Base-by-base conservation (phyloP, 2,113 vertebrate genomes). In the Pseudorasbora parva region DNA sequence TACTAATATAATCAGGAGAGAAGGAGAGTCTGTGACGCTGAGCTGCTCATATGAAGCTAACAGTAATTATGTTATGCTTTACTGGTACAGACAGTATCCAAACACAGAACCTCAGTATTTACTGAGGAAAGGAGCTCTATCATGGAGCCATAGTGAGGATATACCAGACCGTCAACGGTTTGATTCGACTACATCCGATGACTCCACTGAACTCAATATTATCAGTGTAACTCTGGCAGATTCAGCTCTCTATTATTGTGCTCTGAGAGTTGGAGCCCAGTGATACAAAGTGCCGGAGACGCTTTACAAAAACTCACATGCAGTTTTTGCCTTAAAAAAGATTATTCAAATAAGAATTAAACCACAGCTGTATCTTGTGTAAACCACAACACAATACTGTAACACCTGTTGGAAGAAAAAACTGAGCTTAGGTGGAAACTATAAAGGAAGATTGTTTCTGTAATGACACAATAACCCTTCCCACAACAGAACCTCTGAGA, bases 241-340 rank as follows among this genome's bases (percentile, higher is more conserved):
- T 64, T 80, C 82, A 54, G 75, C 74, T 69, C 49, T 84, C 1
- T 84, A 78, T 84, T 56, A 78, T 0, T 84, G 60, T 5, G 75
- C 73, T 78, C 23, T 66, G 37, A 37, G 37, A 37, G 37, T 37
- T 37, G 12, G 0, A 21, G 33, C 75, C 75, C 75, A 84, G 59
- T 60, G 76, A 78, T 25, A 60, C 56, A 78, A 78, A 78, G 23
- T 33, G 14, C 15, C 2, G 21, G 45, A 33, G 15, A 54, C 12
- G 47, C 73, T 30, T 30, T 75, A 56, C 73, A 75, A 54, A 54
- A 75, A 54, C 73, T 54, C 5, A 54, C 7, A 54, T 8, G 15
- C 17, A 21, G 19, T 54, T 54, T 7, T 11, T 49, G 57, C 23
- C 47, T 30, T 25, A 37, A 62, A 49, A 8, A 49, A 2, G n/a